These are phyloP conservation scores for Echinarachnius parma DNA, from an alignment of 53 echinoderm and acorn worm genomes.

Conservation along the genomic window DNA sequence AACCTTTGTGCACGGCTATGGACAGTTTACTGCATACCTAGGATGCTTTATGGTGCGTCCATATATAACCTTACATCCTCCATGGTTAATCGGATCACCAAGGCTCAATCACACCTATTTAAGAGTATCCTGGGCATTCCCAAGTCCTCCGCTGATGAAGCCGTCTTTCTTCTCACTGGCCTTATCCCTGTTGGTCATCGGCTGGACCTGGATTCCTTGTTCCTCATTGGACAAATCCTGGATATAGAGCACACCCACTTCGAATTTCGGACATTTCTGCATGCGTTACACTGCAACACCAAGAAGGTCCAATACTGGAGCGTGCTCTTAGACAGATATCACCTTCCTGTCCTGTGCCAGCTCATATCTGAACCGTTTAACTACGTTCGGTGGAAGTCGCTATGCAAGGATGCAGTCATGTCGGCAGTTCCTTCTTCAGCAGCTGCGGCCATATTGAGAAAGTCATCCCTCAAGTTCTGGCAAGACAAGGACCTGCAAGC, in stretches of 20 bases:
- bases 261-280: neutral
- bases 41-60: neutral
- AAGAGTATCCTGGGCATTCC: constrained; percentile 6
- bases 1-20: neutral
- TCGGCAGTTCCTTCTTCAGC: no score
- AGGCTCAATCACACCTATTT: neutral
- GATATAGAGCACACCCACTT: neutral
- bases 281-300: neutral
- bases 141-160: neutral
- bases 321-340: neutral
- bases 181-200: neutral
- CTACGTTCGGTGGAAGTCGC: no score
- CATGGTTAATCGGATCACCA: neutral
- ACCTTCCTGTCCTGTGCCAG: neutral
- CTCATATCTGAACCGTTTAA: no score
- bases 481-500: no score
- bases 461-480: no score
- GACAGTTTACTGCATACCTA: neutral
- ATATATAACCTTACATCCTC: neutral
- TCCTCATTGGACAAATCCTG: neutral
- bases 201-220: neutral
- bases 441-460: no score
- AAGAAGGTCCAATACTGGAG: neutral
- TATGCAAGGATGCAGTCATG: no score
- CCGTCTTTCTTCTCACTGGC: constrained; percentile 2